phyloP scores from a whole-genome alignment of 2,113 vertebrate species.

The Pelmatolapia mariae region DNA sequence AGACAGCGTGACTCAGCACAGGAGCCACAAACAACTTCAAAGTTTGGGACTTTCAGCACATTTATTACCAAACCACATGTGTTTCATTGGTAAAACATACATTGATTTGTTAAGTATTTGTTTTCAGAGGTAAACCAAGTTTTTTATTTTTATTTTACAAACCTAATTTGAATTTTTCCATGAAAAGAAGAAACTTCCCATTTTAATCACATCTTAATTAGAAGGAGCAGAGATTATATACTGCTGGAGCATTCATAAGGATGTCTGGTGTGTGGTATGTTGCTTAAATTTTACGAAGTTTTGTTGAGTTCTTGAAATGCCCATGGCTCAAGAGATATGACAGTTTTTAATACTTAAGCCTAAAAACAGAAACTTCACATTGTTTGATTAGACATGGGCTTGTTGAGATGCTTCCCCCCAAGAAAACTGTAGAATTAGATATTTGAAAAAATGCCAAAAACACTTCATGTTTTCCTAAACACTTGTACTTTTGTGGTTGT shows the following conservation, averaged over 20 bases:
- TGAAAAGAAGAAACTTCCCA: neutral
- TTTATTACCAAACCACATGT: neutral
- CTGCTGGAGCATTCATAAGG: neutral
- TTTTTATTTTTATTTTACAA: fast-evolving
- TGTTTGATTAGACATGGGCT: neutral
- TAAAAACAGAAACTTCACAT: neutral
- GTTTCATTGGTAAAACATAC: neutral
- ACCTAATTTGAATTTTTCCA: neutral
- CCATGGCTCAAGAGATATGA: neutral
- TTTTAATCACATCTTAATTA: neutral
- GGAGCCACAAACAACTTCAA: neutral
- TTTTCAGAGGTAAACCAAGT: neutral
- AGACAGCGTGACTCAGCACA: neutral
- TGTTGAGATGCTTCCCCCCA: neutral
- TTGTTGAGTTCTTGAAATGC: neutral
- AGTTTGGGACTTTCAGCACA: neutral
- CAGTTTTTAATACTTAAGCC: neutral
- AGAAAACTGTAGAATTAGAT: neutral
- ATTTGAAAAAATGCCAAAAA: neutral
- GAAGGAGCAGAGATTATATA: neutral
- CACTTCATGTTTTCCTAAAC: neutral
- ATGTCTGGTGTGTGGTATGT: neutral
- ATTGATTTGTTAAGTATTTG: neutral
- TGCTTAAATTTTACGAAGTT: neutral
- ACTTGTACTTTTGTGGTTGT: neutral